phyloP scores from a whole-genome alignment of 2,888 invertebrate species.

The Eudemis profundana region DNA sequence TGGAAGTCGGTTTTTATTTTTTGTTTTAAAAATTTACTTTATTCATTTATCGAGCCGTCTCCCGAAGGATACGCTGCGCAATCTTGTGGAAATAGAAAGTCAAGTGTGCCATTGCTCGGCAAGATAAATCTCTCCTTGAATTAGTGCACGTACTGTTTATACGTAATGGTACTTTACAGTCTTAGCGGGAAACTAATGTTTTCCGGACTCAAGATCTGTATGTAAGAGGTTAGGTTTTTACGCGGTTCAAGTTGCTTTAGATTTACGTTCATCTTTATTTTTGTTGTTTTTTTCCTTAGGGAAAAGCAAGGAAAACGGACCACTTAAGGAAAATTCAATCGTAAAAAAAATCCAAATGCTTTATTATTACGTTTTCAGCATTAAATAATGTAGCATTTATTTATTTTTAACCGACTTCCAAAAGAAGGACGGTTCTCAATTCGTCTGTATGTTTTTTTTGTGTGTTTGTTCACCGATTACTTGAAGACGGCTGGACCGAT shows the following conservation, averaged over 20 bases:
- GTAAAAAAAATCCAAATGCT: no score
- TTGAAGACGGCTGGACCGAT: no score
- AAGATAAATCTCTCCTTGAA: slow-evolving; percentile 63
- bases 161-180: slow-evolving; percentile 46
- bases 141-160: slow-evolving; percentile 47
- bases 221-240: slow-evolving; percentile 31
- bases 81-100: slow-evolving; percentile 78
- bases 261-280: slow-evolving; percentile 24
- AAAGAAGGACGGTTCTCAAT: no score
- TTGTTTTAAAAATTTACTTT: no score
- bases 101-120: slow-evolving; percentile 67
- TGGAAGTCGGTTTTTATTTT: no score
- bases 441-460: no score
- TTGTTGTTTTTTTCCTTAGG: slow-evolving; percentile 20
- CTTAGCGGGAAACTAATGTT: slow-evolving; percentile 44
- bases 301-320: no score
- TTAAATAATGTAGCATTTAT: no score
- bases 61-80: slow-evolving; percentile 66
- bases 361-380: no score
- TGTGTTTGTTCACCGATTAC: no score
- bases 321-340: no score
- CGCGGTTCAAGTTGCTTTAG: slow-evolving; percentile 8
- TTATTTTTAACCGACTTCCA: no score
- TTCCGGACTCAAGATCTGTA: slow-evolving; percentile 30
- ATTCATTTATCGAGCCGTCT: slow-evolving; percentile 70